phyloP scores from a whole-genome alignment of 1,140 invertebrate genomes.

The Vanessa atalanta region DNA sequence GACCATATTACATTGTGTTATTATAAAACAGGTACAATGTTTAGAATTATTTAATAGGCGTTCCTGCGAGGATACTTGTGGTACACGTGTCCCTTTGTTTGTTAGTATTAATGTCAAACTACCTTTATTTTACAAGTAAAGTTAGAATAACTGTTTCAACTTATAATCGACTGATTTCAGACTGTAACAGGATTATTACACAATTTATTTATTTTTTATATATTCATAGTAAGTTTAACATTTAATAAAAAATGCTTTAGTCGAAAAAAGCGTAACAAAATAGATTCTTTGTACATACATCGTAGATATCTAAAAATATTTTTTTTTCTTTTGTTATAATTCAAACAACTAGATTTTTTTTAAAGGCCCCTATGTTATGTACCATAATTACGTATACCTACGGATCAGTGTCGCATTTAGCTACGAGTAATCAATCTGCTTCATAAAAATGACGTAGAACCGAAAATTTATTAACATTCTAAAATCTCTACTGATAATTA shows the following conservation, averaged over 20 bases:
- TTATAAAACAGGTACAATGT: constrained; percentile 79
- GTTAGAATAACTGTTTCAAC: constrained; percentile 11
- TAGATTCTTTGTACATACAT: constrained; percentile 71
- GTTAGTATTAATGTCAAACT: constrained; percentile 45
- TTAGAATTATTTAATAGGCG: constrained; percentile 59
- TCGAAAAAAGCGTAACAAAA: constrained; percentile 74
- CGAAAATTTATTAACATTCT: not conserved
- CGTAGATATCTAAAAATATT: constrained; percentile 67
- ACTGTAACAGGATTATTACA: constrained; percentile 16
- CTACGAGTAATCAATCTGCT: constrained; percentile 51
- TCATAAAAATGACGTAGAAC: not conserved
- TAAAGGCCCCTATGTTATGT: constrained; percentile 73
- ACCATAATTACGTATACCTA: constrained; percentile 70
- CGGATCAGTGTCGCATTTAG: constrained; percentile 50
- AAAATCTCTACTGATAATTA: not conserved
- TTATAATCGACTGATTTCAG: not conserved
- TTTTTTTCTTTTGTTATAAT: constrained; percentile 58
- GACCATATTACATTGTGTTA: constrained; percentile 72
- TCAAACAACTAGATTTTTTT: constrained; percentile 55
- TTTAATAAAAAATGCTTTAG: constrained; percentile 61
- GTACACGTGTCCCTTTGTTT: constrained; percentile 25
- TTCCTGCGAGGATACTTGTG: constrained; percentile 50
- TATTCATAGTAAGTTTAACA: constrained; percentile 46
- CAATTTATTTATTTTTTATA: constrained; percentile 11
- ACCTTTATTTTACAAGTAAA: constrained; percentile 18